Percentiles rank a stretch among this genome's conserved stretches.
These are phyloP conservation scores for Antennarius striatus DNA, from an alignment of 2,113 vertebrate genomes.

Conservation along the genomic window DNA sequence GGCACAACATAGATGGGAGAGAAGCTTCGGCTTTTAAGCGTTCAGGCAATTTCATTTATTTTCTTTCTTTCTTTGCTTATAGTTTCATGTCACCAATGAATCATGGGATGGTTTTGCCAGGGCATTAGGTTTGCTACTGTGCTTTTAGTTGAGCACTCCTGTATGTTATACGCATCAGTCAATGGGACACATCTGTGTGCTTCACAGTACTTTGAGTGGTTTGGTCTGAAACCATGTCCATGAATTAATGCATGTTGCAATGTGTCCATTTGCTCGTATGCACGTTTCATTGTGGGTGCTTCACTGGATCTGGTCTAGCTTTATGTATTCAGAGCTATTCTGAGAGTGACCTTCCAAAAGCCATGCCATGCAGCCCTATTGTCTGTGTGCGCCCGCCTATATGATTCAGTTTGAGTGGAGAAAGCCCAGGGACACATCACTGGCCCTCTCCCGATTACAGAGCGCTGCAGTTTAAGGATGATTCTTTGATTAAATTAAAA, in stretches of 20 bases:
- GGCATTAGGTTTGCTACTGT: slow-evolving; percentile 26
- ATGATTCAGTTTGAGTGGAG: slow-evolving; percentile 71
- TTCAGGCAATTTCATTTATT: slow-evolving; percentile 26
- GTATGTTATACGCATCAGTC: slow-evolving; percentile 7
- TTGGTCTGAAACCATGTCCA: slow-evolving; percentile 18
- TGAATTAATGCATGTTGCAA: slow-evolving; percentile 54
- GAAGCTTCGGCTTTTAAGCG: slow-evolving; percentile 22
- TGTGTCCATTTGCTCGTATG: slow-evolving; percentile 56
- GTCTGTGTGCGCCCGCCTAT: slow-evolving; percentile 69
- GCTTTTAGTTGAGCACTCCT: slow-evolving; percentile 31
- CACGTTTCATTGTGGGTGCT: slow-evolving; percentile 43
- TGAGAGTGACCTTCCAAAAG: slow-evolving; percentile 75
- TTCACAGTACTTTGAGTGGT: slow-evolving; percentile 33
- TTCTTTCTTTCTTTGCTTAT: slow-evolving; percentile 21
- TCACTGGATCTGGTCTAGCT: slow-evolving; percentile 13
- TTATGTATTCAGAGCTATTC: slow-evolving; percentile 65
- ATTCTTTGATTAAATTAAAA: slow-evolving; percentile 73
- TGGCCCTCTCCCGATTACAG: slow-evolving; percentile 51
- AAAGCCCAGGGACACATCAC: slow-evolving; percentile 68
- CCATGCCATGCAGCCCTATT: slow-evolving; percentile 59
- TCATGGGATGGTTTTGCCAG: slow-evolving; percentile 6
- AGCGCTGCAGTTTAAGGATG: slow-evolving; percentile 59
- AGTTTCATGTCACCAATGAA: slow-evolving; percentile 14
- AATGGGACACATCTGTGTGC: slow-evolving; percentile 10
- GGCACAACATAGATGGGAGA: slow-evolving; percentile 31